Evolutionary conservation across 2,113 vertebrate genomes (phyloP).

Genomic region (Cygnus atratus): DNA sequence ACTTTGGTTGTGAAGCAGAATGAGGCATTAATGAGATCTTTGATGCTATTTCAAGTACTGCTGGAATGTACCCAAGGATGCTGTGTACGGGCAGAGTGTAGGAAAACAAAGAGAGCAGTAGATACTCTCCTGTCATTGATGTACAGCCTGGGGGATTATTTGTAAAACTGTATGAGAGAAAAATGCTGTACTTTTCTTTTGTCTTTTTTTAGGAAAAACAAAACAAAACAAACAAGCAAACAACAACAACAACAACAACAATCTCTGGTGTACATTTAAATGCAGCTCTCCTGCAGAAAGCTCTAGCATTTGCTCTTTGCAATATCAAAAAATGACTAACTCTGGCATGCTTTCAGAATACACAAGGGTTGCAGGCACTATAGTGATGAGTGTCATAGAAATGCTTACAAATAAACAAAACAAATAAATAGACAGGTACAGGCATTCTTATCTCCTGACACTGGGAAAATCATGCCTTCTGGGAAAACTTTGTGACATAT

Average conservation of each 20-base stretch:
- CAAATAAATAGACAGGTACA: conserved; percentile 20
- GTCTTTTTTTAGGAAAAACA: background rate
- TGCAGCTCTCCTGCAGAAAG: background rate
- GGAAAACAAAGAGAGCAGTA: background rate
- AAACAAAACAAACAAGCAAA: background rate
- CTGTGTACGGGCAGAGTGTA: background rate
- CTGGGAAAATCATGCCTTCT: conserved; percentile 28
- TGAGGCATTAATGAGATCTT: background rate
- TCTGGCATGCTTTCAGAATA: conserved; percentile 47
- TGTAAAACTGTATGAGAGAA: background rate
- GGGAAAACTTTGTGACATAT: conserved; percentile 37
- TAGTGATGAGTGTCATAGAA: background rate
- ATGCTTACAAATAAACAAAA: background rate
- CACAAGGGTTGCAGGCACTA: conserved; percentile 24
- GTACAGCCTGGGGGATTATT: background rate
- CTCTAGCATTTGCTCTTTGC: background rate
- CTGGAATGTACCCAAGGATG: background rate
- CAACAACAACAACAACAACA: background rate
- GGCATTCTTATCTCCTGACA: conserved; percentile 30
- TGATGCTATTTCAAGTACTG: background rate
- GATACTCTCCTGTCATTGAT: background rate
- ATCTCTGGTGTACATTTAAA: background rate
- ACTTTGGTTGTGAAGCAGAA: background rate
- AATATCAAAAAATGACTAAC: background rate
- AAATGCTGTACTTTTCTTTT: background rate